Conservation (phyloP, 2,113 vertebrate species). For the Otis tarda region DNA sequence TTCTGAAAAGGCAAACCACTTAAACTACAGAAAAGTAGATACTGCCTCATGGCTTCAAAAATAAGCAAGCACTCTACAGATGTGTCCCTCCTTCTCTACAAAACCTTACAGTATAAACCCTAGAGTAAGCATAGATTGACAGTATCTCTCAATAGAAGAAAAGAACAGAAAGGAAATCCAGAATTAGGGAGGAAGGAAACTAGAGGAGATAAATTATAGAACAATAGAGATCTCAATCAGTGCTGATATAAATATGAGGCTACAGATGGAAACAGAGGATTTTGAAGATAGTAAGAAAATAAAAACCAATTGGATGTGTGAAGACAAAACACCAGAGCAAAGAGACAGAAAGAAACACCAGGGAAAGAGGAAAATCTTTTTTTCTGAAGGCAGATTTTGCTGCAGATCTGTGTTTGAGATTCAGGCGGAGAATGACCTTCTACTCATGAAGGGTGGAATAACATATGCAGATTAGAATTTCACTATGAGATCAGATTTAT, state of each 20-base stretch:
- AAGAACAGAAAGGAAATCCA: neutral
- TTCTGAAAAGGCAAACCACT: neutral
- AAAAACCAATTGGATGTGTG: neutral
- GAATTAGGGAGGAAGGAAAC: neutral
- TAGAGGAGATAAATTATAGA: neutral
- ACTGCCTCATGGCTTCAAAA: neutral
- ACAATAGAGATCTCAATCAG: neutral
- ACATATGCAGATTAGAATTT: neutral
- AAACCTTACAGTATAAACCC: neutral
- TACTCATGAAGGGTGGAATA: neutral
- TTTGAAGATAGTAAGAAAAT: neutral
- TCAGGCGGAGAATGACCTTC: neutral
- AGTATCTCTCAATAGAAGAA: neutral
- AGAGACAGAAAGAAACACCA: neutral
- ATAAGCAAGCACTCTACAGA: neutral
- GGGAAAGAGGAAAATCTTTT: neutral
- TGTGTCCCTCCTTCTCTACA: neutral
- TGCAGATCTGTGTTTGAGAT: neutral
- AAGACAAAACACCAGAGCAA: neutral
- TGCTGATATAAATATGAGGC: neutral
- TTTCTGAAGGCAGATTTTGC: neutral
- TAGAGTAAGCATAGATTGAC: neutral
- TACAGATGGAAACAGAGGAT: neutral
- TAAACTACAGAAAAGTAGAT: neutral
- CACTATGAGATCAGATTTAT: neutral